Evolutionary conservation across 2,888 invertebrate genomes (phyloP), one percentile per base, ranked within the genome.

Genomic region (Leptinotarsa juncta): DNA sequence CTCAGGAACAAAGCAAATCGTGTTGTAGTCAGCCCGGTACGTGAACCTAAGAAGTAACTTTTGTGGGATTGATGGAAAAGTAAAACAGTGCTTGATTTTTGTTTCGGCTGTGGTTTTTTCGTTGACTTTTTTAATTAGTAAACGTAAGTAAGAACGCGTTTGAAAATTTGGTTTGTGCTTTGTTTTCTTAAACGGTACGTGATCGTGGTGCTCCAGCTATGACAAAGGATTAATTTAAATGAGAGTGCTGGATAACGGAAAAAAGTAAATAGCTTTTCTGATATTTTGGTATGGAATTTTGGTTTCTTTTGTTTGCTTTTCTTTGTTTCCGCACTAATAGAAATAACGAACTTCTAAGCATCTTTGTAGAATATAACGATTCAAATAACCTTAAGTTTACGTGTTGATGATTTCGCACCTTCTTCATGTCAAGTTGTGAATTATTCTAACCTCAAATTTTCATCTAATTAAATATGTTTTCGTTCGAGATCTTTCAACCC

Each of bases 221-320:
- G 65, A 78, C 78, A 78, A 71, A 76, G 78, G 77, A 78, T 78
- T 74, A 71, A 67, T 67, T 74, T 71, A 70, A 73, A 69, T 71
- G 73, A 73, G 69, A 71, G 71, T 71, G 73, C 73, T 72, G 78
- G 78, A 75, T 73, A 70, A 75, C 77, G 70, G 75, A 75, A 77
- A 76, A 76, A 78, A 78, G 78, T 78, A 78, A 77, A 73, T 78
- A 78, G 26, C 69, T 74, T 74, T 78, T 67, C 66, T 77, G 67
- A 49, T 65, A 71, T 65, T 70, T 70, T 70, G 53, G 55, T 66
- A 48, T 70, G 50, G 32, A 53, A 14, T 68, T 51, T 57, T 32
- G 32, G 60, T 71, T 69, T 67, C 66, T 70, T 42, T 72, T 74
- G 74, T 72, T 72, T 65, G 74, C 67, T 71, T 74, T 71, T 74